Evolutionary conservation across 1,140 invertebrate genomes (phyloP), one percentile per base, ranked within the genome.

Genomic region (Contarinia nasturtii): DNA sequence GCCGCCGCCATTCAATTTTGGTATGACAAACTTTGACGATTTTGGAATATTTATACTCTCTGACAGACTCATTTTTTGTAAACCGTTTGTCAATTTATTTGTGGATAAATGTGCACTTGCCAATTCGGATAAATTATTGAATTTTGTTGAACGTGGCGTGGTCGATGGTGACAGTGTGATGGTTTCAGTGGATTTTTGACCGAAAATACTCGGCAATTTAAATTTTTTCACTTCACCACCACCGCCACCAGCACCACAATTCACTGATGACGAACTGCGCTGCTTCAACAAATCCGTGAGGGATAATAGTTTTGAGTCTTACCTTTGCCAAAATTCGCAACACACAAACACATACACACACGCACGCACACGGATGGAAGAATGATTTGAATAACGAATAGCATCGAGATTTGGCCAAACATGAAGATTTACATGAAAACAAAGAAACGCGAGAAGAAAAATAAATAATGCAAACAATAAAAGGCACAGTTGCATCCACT

Each of bases 381-480:
- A 27, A 27, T 27, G 27, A 27, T 3, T 10, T 3, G 10, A 27
- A 27, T 5, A 27, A 27, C 27, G 27, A 3, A 27, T n/a, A 60
- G 66, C 55, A 55, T 55, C 57, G 51, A 48, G 52, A 46, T 15
- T 44, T 14, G 18, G 18, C 21, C 36, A 14, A 14, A 38, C 17
- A 45, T 21, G n/a, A n/a, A n/a, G n/a, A n/a, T n/a, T n/a, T n/a
- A 50, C 48, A 50, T 50, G 48, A 49, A 48, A 51, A 45, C 51
- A 53, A 49, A 55, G 47, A 58, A 64, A 15, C 19, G 11, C 41
- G 15, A 43, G 7, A 7, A 64, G 37, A 40, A 14, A 40, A 40
- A 40, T n/a, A 40, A 40, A 40, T 15, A 18, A 67, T 63, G 66
- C 66, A 67, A 73, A 53, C 63, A 60, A 57, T 58, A 67, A 57